These are phyloP conservation scores for Channa maculata DNA, from an alignment of 2,113 vertebrate genomes.

Conservation along the genomic window DNA sequence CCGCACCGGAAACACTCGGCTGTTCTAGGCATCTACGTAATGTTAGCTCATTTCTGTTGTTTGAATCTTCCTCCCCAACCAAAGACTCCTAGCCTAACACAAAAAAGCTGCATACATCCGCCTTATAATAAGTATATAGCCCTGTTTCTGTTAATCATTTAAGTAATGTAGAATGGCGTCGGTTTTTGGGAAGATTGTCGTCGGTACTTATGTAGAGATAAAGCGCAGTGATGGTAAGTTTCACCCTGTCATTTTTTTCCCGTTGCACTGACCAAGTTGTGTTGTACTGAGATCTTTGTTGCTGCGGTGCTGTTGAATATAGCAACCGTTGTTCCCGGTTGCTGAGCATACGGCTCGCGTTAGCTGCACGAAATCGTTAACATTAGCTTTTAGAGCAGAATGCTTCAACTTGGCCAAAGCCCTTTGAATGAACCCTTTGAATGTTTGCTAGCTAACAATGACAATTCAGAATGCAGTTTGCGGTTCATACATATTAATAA, in stretches of 20 bases:
- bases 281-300: slow-evolving; percentile 76
- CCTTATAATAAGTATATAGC: slow-evolving; percentile 30
- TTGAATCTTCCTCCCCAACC: slow-evolving; percentile 54
- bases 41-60: slow-evolving; percentile 40
- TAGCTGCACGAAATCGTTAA: slow-evolving; percentile 25
- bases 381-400: slow-evolving; percentile 58
- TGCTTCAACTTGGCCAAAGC: slow-evolving; percentile 47
- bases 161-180: slow-evolving; percentile 91
- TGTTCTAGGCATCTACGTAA: slow-evolving; percentile 38
- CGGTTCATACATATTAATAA: neutral
- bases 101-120: slow-evolving; percentile 38
- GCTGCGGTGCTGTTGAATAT: slow-evolving; percentile 62
- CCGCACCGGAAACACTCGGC: slow-evolving; percentile 35
- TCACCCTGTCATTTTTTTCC: slow-evolving; percentile 17
- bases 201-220: slow-evolving; percentile 95
- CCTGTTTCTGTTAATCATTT: slow-evolving; percentile 28
- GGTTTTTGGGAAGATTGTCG: slow-evolving; percentile 92
- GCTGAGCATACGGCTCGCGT: slow-evolving; percentile 27
- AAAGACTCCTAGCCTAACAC: slow-evolving; percentile 45
- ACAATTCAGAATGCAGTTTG: neutral
- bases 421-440: slow-evolving; percentile 54
- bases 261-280: slow-evolving; percentile 64
- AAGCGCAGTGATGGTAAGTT: slow-evolving; percentile 96
- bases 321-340: slow-evolving; percentile 62
- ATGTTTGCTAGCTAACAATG: slow-evolving; percentile 57